phyloP scores from a whole-genome alignment of 2,113 vertebrate species.

The Hemibagrus wyckioides region DNA sequence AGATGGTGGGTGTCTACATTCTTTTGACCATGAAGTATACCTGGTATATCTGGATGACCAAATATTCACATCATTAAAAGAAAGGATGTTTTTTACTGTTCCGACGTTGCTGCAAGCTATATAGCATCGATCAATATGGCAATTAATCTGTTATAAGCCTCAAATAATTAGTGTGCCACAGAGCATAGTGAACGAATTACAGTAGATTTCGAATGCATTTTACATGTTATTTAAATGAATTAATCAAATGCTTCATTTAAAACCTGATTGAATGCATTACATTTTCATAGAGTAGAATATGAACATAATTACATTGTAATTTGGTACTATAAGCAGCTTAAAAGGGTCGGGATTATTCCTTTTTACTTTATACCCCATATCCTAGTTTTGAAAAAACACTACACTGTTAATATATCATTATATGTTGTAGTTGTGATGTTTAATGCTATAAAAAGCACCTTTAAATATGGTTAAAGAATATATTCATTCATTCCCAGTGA shows the following conservation, averaged over 20 bases:
- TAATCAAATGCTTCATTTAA: constrained; percentile 1
- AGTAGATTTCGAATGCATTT: not conserved
- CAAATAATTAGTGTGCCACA: not conserved
- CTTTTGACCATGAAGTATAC: not conserved
- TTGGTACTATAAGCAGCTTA: not conserved
- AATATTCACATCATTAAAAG: not conserved
- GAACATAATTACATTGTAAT: not conserved
- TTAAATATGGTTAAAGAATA: not conserved
- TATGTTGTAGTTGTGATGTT: not conserved
- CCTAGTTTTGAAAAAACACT: not conserved
- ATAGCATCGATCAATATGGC: not conserved
- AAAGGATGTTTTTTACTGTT: not conserved
- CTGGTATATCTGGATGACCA: not conserved
- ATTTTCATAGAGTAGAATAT: not conserved
- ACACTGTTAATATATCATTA: not conserved
- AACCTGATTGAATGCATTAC: not conserved
- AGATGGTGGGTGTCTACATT: not conserved
- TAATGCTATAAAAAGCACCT: not conserved
- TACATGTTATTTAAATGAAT: not conserved
- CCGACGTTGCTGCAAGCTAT: not conserved
- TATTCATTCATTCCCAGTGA: not conserved
- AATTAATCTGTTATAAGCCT: not conserved
- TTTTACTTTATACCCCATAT: not conserved
- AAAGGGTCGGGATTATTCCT: not conserved
- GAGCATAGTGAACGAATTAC: not conserved